Conservation (phyloP, 2,888 invertebrate species). For the Microdon myrmicae region DNA sequence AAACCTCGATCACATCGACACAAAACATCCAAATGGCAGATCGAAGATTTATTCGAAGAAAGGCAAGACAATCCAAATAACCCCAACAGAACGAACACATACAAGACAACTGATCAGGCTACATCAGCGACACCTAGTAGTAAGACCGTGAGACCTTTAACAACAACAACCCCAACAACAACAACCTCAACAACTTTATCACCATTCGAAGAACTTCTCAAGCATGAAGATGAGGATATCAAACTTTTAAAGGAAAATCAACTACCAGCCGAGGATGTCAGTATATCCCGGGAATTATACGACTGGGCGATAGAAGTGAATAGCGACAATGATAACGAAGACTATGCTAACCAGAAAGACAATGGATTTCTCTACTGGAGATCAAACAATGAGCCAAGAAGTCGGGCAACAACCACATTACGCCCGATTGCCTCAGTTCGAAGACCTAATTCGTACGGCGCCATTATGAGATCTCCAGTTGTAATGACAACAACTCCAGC, state of each 20-base stretch:
- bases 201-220: constrained; percentile 33
- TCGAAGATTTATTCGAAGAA: constrained; percentile 61
- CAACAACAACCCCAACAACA: constrained; percentile 17
- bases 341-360: constrained; percentile 20
- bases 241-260: constrained; percentile 56
- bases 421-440: constrained; percentile 32
- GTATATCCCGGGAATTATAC: constrained; percentile 53
- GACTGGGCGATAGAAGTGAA: constrained; percentile 45
- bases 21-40: constrained; percentile 54
- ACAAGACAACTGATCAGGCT: constrained; percentile 17
- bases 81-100: constrained; percentile 34
- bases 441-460: constrained; percentile 35
- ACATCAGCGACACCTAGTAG: constrained; percentile 16
- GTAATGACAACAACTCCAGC: constrained; percentile 12
- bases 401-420: constrained; percentile 31
- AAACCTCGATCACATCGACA: constrained; percentile 40
- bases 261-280: constrained; percentile 59
- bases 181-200: constrained; percentile 22
- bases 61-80: constrained; percentile 54
- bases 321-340: constrained; percentile 16
- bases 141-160: constrained; percentile 2
- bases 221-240: constrained; percentile 36
- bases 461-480: constrained; percentile 40
- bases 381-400: constrained; percentile 46
- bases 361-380: constrained; percentile 47